Conservation (phyloP, 2,797 vertebrate species). For the Gymnoscopelus braueri region DNA sequence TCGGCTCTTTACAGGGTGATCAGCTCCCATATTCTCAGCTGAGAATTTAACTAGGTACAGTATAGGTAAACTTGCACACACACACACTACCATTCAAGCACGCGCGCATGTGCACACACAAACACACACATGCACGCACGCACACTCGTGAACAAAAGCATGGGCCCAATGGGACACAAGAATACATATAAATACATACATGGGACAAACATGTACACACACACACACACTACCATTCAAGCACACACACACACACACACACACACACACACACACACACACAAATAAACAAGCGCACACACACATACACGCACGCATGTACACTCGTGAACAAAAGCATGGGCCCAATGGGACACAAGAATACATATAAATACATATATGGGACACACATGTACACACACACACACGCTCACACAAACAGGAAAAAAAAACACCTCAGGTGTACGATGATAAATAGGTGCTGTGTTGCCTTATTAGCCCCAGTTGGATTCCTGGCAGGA, state of each 20-base stretch:
- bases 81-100: background rate
- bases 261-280: background rate
- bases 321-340: background rate
- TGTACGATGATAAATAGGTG: slow-evolving; percentile 54
- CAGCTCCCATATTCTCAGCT: background rate
- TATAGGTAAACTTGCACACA: too few species aligned
- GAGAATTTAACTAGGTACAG: background rate
- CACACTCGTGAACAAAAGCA: too few species aligned
- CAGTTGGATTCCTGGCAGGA: slow-evolving; percentile 57
- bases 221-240: background rate
- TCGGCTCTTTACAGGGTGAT: background rate
- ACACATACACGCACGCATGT: background rate
- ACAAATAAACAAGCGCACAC: background rate
- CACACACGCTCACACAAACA: background rate
- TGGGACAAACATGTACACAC: background rate
- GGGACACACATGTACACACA: background rate
- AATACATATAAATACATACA: too few species aligned
- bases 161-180: too few species aligned
- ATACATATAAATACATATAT: background rate
- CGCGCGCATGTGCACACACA: too few species aligned
- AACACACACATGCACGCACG: background rate
- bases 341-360: background rate
- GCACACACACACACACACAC: background rate
- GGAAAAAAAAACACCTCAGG: background rate
- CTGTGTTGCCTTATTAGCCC: slow-evolving; percentile 81